Base-by-base conservation (phyloP, 2,113 vertebrate species). In the Syrmaticus mikado region DNA sequence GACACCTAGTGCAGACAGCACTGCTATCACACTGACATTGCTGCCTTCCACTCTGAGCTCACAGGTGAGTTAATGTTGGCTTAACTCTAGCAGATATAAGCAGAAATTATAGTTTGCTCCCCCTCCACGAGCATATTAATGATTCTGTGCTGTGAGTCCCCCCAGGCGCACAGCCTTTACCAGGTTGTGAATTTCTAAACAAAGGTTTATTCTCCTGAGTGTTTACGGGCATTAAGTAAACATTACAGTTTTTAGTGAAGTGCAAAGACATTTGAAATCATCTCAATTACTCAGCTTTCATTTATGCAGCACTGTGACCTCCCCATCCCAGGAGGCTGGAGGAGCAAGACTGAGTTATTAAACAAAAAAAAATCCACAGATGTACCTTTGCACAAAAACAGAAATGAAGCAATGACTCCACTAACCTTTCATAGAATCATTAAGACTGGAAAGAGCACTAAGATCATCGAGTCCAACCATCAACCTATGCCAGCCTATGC, bases 191-290 rank as follows among this genome's bases (percentile, higher is more conserved):
- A 93, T 84, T 83, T 91, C 95, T 76, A 90, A 94, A 85, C 53
- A 88, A 81, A 86, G 48, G 43, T 15, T 28, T 38, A 71, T 53
- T 81, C 85, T 79, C 90, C 50, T 46, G 68, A 72, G 89, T 14
- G 28, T 75, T 91, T 88, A 90, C 48, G 75, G 90, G 82, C 76
- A 94, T 91, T 95, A 95, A 84, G 76, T 64, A 95, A 92, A 81
- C 82, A 87, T 83, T 90, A 85, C 71, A 87, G 76, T 87, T 89
- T 85, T 87, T 66, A 83, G 43, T 67, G 81, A 87, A 93, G 95
- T 41, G 82, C 71, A 71, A 78, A 88, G 94, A 75, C 61, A 68
- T 78, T 78, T 88, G 67, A 94, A 94, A 53, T 36, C 21, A 53
- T 46, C 90, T 90, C 80, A 86, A 68, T 91, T 94, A 89, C 55